Percentiles rank a stretch among this genome's conserved stretches.
phyloP scores from a whole-genome alignment of 2,888 invertebrate genomes.

The Apeira syringaria region DNA sequence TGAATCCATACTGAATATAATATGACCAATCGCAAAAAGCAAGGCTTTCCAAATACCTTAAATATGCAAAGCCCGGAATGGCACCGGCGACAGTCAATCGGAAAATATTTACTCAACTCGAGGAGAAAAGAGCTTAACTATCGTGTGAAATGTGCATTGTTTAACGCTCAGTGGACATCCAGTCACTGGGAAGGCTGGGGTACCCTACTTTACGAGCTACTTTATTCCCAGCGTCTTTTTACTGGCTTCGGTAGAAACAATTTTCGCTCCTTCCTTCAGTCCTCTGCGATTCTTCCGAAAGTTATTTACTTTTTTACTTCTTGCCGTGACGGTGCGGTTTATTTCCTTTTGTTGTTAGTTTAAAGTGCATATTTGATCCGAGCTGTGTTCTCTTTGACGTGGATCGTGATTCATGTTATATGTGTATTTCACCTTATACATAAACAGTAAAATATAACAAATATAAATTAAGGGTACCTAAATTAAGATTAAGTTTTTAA shows the following conservation, averaged over 20 bases:
- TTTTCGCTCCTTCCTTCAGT: constrained; percentile 28
- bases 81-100: constrained; percentile 21
- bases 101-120: constrained; percentile 30
- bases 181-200: constrained; percentile 15
- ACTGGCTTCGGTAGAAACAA: constrained; percentile 30
- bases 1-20: too few relatives aligned
- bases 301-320: constrained; percentile 30
- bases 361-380: too few relatives aligned
- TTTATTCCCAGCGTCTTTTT: constrained; percentile 33
- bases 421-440: too few relatives aligned
- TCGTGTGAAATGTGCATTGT: constrained; percentile 29
- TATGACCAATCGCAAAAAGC: not conserved
- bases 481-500: too few relatives aligned
- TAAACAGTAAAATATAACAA: too few relatives aligned
- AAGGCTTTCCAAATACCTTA: constrained; percentile 1
- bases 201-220: constrained; percentile 29
- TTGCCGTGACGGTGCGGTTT: constrained; percentile 5
- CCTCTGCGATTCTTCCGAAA: constrained; percentile 28
- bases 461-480: too few relatives aligned
- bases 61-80: constrained; percentile 18
- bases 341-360: constrained; percentile 11
- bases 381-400: too few relatives aligned
- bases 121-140: constrained; percentile 18
- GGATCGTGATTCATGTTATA: too few relatives aligned
- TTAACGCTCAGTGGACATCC: constrained; percentile 19